Evolutionary conservation across 2,888 invertebrate genomes (phyloP).

Genomic region (Pocota personata): DNA sequence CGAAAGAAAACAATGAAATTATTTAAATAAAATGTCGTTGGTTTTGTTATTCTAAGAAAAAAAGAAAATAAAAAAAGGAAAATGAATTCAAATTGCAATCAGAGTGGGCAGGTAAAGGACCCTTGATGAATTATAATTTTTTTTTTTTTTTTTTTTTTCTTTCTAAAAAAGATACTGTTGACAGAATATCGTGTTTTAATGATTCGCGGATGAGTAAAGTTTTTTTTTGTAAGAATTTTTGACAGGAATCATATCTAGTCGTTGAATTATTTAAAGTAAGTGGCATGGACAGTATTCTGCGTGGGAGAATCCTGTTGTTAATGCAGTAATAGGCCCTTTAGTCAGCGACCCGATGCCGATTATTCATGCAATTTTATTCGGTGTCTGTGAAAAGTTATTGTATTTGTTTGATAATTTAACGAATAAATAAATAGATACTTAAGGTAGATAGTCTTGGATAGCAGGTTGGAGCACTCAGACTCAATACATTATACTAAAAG

Average conservation of each 20-base stretch:
- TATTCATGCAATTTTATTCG: background rate
- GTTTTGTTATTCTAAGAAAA: conserved; percentile 1
- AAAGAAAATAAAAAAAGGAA: background rate
- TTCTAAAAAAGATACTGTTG: background rate
- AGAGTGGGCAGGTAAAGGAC: background rate
- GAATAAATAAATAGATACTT: background rate
- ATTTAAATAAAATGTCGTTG: conserved; percentile 39
- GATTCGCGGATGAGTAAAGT: background rate
- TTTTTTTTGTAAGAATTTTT: background rate
- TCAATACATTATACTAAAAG: too few relatives aligned
- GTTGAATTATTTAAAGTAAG: background rate
- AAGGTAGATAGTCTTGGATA: too few relatives aligned
- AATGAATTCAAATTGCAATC: conserved; percentile 12
- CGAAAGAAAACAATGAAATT: conserved; percentile 21
- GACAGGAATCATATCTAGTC: background rate
- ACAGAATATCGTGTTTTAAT: background rate
- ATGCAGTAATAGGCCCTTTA: background rate
- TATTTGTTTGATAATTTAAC: background rate
- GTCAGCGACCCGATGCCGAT: background rate
- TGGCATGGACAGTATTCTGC: background rate
- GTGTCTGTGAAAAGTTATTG: background rate
- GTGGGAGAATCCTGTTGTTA: background rate
- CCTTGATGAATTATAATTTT: background rate
- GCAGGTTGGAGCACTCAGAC: too few relatives aligned
- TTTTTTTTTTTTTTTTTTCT: background rate